phyloP scores from a whole-genome alignment of 1,140 invertebrate genomes.

The Orchestia grillus region DNA sequence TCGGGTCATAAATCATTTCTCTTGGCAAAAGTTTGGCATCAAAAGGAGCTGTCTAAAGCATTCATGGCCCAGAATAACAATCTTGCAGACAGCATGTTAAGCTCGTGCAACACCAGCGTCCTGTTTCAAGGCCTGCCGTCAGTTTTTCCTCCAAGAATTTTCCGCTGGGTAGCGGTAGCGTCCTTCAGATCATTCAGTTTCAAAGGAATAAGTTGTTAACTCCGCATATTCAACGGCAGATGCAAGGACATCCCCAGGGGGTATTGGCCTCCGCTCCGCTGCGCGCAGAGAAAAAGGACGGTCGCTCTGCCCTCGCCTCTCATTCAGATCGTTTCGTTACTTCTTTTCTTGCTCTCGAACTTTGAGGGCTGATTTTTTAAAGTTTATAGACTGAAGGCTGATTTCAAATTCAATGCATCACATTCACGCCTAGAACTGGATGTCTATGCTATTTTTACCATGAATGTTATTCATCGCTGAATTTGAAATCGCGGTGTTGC shows the following conservation, averaged over 20 bases:
- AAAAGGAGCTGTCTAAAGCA: too few species aligned
- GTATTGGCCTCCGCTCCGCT: too few species aligned
- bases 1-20: too few species aligned
- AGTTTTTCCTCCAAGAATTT: not conserved
- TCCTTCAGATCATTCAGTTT: not conserved
- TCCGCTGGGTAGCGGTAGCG: not conserved
- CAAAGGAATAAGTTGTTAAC: not conserved
- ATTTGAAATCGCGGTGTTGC: not conserved
- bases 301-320: not conserved
- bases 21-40: too few species aligned
- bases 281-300: not conserved
- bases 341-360: not conserved
- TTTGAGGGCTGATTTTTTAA: not conserved
- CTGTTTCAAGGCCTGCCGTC: not conserved
- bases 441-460: not conserved
- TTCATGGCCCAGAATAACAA: too few species aligned
- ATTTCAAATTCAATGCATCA: not conserved
- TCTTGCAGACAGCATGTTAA: too few species aligned
- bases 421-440: not conserved
- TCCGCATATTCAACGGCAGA: not conserved
- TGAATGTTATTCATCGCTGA: too few species aligned
- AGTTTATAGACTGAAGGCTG: too few species aligned
- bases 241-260: too few species aligned
- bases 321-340: not conserved
- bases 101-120: not conserved